phyloP scores from a whole-genome alignment of 1,140 invertebrate species.

The Heliconius hewitsoni region DNA sequence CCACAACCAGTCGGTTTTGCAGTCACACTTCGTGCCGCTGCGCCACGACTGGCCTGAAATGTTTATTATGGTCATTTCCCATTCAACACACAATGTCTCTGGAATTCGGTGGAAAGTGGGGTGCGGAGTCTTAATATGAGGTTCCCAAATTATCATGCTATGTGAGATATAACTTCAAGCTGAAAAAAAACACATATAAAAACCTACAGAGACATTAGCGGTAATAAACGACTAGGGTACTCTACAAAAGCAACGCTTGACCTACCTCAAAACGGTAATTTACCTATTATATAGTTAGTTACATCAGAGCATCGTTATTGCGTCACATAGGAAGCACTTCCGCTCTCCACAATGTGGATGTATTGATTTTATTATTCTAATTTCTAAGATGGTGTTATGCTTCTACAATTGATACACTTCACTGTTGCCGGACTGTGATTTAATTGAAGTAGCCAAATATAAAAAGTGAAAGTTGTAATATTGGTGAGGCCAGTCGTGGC shows the following conservation, averaged over 20 bases:
- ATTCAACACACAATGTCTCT: no score
- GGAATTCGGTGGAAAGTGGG: no score
- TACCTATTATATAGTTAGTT: constrained; percentile 32
- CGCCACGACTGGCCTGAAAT: no score
- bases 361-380: constrained; percentile 21
- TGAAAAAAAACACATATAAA: neutral
- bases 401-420: constrained; percentile 31
- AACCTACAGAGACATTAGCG: neutral
- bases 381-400: neutral
- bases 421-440: constrained; percentile 27
- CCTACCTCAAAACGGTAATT: constrained; percentile 33
- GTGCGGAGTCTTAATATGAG: no score
- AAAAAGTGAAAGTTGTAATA: constrained; percentile 42
- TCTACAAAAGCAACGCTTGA: constrained; percentile 26
- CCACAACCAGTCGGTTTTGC: no score
- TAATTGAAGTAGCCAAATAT: constrained; percentile 32
- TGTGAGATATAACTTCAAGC: no score
- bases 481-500: no score
- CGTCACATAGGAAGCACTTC: constrained; percentile 39
- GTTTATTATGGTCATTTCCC: no score
- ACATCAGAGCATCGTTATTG: constrained; percentile 37
- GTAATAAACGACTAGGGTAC: neutral
- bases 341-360: constrained; percentile 32
- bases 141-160: no score
- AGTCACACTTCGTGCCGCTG: no score